Conservation (phyloP, 2,797 vertebrate genomes). For the Natrix natrix region DNA sequence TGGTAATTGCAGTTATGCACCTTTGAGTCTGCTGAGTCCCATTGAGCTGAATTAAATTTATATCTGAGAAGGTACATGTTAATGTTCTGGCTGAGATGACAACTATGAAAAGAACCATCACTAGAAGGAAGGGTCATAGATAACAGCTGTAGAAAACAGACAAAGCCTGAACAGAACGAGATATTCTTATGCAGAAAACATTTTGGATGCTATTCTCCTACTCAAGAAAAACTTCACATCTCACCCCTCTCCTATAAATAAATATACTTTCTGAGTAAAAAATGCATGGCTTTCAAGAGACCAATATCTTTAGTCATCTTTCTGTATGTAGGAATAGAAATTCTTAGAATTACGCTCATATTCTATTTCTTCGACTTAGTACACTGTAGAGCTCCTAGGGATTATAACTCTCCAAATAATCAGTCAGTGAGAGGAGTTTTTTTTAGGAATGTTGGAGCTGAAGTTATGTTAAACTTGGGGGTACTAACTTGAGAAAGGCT, state of each 20-base stretch:
- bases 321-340: neutral
- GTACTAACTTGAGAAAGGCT: neutral
- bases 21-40: neutral
- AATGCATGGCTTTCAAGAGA: neutral
- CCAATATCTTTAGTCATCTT: neutral
- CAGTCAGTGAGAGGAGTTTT: neutral
- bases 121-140: conserved; percentile 15
- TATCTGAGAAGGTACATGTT: neutral
- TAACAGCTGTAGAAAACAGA: neutral
- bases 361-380: neutral
- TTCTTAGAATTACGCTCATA: neutral
- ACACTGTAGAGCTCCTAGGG: neutral
- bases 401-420: neutral
- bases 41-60: neutral
- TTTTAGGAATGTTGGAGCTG: neutral
- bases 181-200: neutral
- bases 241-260: neutral
- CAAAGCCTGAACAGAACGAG: neutral
- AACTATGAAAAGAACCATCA: conserved; percentile 19
- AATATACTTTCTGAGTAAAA: neutral
- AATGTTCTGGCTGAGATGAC: neutral
- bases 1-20: neutral
- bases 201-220: neutral
- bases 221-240: neutral
- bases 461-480: neutral